Evolutionary conservation across 1,140 invertebrate species (phyloP).

Genomic region (Argopecten irradians): DNA sequence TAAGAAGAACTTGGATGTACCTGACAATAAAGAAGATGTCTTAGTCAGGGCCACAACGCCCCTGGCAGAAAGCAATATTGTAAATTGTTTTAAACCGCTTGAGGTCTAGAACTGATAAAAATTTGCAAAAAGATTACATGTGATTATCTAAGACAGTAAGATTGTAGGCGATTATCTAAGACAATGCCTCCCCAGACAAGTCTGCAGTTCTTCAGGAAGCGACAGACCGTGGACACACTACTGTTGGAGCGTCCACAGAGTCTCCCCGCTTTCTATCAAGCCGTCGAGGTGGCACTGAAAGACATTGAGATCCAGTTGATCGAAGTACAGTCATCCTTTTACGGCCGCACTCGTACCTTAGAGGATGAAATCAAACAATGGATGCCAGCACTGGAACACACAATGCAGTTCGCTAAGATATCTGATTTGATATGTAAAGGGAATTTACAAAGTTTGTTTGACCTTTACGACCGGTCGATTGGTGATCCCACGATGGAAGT

Average conservation of each 20-base stretch:
- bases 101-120: no score
- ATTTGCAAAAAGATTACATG: no score
- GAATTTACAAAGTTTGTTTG: conserved; percentile 47
- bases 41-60: neutral
- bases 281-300: conserved; percentile 52
- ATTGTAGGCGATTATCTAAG: neutral
- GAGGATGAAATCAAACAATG: conserved; percentile 56
- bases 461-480: conserved; percentile 44
- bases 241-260: conserved; percentile 60
- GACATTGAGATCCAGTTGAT: conserved; percentile 53
- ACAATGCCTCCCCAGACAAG: conserved; percentile 58
- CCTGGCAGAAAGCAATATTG: neutral
- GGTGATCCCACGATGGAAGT: conserved; percentile 51
- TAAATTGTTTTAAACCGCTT: no score
- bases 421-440: conserved; percentile 30
- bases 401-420: conserved; percentile 31
- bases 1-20: no score
- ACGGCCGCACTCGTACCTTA: conserved; percentile 47
- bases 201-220: conserved; percentile 63
- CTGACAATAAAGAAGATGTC: neutral
- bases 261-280: conserved; percentile 59
- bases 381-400: conserved; percentile 35
- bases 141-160: neutral
- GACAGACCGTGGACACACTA: conserved; percentile 60
- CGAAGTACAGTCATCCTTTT: conserved; percentile 53